These are phyloP conservation scores for Clavelina lepadiformis DNA, from an alignment of 23 tunicate species.

Conservation along the genomic window DNA sequence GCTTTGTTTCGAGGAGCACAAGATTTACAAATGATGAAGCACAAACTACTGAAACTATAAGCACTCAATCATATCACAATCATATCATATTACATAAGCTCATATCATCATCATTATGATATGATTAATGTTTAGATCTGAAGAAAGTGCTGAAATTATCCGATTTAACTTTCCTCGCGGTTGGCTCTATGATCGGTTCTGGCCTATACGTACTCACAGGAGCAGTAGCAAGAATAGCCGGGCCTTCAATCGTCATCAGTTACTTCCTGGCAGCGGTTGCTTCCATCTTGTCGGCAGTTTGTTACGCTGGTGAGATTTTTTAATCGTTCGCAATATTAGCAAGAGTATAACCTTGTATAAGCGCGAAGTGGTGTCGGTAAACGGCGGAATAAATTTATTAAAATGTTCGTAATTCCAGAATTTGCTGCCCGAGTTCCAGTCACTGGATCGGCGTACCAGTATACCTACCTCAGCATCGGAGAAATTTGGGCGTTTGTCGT, in stretches of 20 bases:
- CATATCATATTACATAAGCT: too few species aligned
- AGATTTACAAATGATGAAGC: too few species aligned
- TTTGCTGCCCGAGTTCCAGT: slow-evolving; percentile 42
- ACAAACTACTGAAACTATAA: too few species aligned
- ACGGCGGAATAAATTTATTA: too few species aligned
- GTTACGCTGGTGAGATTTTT: too few species aligned
- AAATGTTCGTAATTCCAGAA: slow-evolving; percentile 21
- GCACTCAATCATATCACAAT: too few species aligned
- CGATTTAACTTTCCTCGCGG: slow-evolving; percentile 42
- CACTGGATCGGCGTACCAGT: slow-evolving; percentile 53
- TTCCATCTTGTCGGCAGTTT: slow-evolving; percentile 37
- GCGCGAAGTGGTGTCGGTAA: too few species aligned
- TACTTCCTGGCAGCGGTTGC: slow-evolving; percentile 48
- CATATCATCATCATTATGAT: too few species aligned
- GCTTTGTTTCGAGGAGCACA: too few species aligned
- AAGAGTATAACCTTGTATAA: too few species aligned
- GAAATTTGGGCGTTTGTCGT: slow-evolving; percentile 48
- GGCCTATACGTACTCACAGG: slow-evolving; percentile 60
- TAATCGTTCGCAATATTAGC: too few species aligned
- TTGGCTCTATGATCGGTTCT: slow-evolving; percentile 54
- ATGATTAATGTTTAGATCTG: slow-evolving; percentile 11
- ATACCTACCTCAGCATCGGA: slow-evolving; percentile 31
- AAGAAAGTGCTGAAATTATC: slow-evolving; percentile 11
- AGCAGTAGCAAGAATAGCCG: slow-evolving; percentile 40
- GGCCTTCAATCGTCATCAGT: slow-evolving; percentile 45